Base-by-base conservation (phyloP, 2,797 vertebrate genomes). In the Salmo trutta region DNA sequence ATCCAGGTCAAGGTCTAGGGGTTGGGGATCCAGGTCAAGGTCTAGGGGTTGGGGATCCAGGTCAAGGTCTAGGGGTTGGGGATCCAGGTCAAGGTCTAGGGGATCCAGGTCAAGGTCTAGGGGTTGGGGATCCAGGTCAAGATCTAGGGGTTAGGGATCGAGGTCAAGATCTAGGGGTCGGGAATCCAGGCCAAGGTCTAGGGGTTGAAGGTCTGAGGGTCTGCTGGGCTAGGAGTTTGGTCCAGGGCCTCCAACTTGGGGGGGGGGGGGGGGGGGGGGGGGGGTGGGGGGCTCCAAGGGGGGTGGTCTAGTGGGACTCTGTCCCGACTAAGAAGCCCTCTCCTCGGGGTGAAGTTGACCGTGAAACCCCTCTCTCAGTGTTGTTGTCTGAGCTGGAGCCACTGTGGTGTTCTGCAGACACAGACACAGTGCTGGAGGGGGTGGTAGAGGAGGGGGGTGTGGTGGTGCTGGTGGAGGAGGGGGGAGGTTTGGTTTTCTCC, bases 381-480 rank as follows among this genome's bases (percentile, higher is more conserved):
- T 95, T 98, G 87, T 99, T 98, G 87, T 99, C 98, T 69, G 98
- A 98, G 93, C 97, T 96, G 89, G 97, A 99, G 91, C 98, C 97
- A 51, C 97, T 98, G 93, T 98, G 97, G 94, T 98, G 97, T 94
- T 99, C 98, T 85, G 93, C 95, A 78, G 95, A 95, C 75, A 95
- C 91, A 78, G 95, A 95, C 75, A 95, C 91, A 81, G 95, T 92
- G 82, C 94, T 95, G 87, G 95, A 95, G 81, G 86, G 83, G 1
- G 87, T 85, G 65, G 96, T 92, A 71, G 97, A 95, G 17, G 97
- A 93, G 1, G 96, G 96, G 76, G 96, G 82, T 5, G 92, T 86
- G 74, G 77, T 95, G 73, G 95, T 91, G 82, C 91, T 95, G 86
- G 95, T 95, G 81, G 86, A 83, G 14, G 87, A 82, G 74, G 97